Evolutionary conservation across 2,113 vertebrate genomes (phyloP), one percentile per base, ranked within the genome.

Genomic region (Columba livia): DNA sequence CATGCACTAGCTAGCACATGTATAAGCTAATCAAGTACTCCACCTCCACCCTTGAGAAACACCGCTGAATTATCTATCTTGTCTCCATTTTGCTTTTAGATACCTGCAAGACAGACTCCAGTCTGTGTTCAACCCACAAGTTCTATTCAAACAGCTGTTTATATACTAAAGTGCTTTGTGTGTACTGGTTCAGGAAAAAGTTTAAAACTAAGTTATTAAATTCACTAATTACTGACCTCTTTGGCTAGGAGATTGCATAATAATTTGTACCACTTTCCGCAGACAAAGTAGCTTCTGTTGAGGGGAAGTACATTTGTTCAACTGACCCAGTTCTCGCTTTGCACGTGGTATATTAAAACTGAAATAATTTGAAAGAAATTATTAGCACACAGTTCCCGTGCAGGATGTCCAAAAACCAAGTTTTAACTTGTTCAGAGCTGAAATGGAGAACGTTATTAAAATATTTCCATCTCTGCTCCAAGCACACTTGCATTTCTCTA

Each of bases 321-420:
- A 97, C 91, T 99, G 98, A 87, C 98, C 98, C 97, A 99, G 97
- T 78, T 99, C 99, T 88, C 99, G 95, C 97, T 99, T 99, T 1
- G 99, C 99, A 71, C 98, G 98, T 17, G 99, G 98, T 96, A 99
- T 98, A 95, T 99, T 99, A 74, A 99, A 98, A 91, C 99, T 99
- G 73, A 97, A 88, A 82, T 20, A 69, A 89, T 96, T 94, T 12
- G 16, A 67, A 88, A 90, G 12, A 25, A 78, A 58, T 40, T 0
- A 44, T 94, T 80, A 92, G 58, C 42, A 66, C 32, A 67, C 6
- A 66, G 8, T 1, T 91, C 28, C 32, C 28, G 3, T 23, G 13
- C 36, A 88, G 9, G 5, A 62, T 10, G 5, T 18, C 36, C 32
- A 90, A 88, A 84, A 50, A 50, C 10, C 14, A 91, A 78, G 25